A percentile compares a stretch with the other conserved stretches of the same genome.
Evolutionary conservation across 2,888 invertebrate species (phyloP).

Genomic region (Colostygia pectinataria): DNA sequence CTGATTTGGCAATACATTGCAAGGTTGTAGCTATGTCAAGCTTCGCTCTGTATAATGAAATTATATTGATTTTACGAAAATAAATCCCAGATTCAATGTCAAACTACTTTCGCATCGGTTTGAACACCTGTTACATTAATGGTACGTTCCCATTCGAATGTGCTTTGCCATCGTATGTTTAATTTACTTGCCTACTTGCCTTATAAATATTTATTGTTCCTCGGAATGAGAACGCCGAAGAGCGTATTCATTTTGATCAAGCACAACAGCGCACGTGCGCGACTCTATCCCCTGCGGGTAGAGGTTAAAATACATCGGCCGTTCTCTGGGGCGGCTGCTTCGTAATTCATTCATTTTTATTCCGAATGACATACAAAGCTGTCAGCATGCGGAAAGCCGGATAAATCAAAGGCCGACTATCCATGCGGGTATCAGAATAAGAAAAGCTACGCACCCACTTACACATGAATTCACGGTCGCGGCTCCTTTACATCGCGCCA

Average conservation of each 20-base stretch:
- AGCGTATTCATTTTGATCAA: conserved; percentile 52
- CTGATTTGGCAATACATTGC: conserved; percentile 19
- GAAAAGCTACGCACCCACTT: conserved; percentile 74
- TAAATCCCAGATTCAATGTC: conserved; percentile 51
- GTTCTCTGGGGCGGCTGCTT: conserved; percentile 47
- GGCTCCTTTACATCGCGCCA: conserved; percentile 80
- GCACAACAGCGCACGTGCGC: conserved; percentile 71
- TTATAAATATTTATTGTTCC: conserved; percentile 46
- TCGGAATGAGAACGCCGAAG: conserved; percentile 47
- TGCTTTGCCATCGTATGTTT: conserved; percentile 28
- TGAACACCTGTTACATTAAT: conserved; percentile 71
- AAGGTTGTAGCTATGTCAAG: conserved; percentile 16
- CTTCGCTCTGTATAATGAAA: conserved; percentile 30
- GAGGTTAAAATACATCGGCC: conserved; percentile 68
- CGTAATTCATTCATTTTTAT: conserved; percentile 70
- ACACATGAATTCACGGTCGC: conserved; percentile 78
- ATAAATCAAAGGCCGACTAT: conserved; percentile 42
- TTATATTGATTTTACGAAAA: conserved; percentile 53
- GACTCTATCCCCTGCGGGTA: conserved; percentile 59
- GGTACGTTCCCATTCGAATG: conserved; percentile 32
- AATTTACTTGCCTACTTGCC: conserved; percentile 34
- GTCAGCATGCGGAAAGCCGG: conserved; percentile 63
- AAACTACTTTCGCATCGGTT: conserved; percentile 45
- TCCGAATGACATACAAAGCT: conserved; percentile 54
- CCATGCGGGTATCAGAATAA: conserved; percentile 56